Evolutionary conservation across 2,888 invertebrate species (phyloP).

Genomic region (Idaea dimidiata): DNA sequence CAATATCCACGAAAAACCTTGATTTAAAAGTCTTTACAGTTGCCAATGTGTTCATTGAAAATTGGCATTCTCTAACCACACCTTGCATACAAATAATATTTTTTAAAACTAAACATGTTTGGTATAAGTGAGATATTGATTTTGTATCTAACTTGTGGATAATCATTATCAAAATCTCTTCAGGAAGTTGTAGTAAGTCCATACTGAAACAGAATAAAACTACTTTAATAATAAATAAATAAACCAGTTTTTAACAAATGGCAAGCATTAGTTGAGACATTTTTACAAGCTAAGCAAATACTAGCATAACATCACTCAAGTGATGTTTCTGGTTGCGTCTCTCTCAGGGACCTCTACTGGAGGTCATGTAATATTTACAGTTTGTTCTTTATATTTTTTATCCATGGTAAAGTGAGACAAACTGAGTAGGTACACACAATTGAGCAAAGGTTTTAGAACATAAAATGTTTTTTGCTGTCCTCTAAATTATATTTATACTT

Average conservation of each 20-base stretch:
- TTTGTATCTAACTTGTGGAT: slow-evolving; percentile 48
- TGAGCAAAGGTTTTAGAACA: too few species aligned
- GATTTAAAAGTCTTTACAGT: slow-evolving; percentile 47
- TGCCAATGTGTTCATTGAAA: slow-evolving; percentile 50
- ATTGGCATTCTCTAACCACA: slow-evolving; percentile 43
- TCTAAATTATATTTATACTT: too few species aligned
- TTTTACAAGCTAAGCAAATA: too few species aligned
- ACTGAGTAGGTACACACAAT: too few species aligned
- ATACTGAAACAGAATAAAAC: slow-evolving; percentile 31
- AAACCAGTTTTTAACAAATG: too few species aligned
- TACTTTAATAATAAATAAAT: slow-evolving; percentile 4
- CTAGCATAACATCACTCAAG: too few species aligned
- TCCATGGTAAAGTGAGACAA: neutral
- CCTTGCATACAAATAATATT: slow-evolving; percentile 42
- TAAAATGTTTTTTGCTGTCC: too few species aligned
- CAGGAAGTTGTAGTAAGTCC: slow-evolving; percentile 46
- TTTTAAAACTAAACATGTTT: slow-evolving; percentile 43
- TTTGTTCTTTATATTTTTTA: neutral
- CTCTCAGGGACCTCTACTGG: too few species aligned
- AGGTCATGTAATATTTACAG: too few species aligned
- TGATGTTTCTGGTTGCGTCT: too few species aligned
- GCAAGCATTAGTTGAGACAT: slow-evolving; percentile 9
- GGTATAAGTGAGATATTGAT: slow-evolving; percentile 45
- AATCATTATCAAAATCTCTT: slow-evolving; percentile 62
- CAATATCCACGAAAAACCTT: slow-evolving; percentile 50